phyloP scores from a whole-genome alignment of 2,888 invertebrate genomes.

The Pristionchus exspectatus region DNA sequence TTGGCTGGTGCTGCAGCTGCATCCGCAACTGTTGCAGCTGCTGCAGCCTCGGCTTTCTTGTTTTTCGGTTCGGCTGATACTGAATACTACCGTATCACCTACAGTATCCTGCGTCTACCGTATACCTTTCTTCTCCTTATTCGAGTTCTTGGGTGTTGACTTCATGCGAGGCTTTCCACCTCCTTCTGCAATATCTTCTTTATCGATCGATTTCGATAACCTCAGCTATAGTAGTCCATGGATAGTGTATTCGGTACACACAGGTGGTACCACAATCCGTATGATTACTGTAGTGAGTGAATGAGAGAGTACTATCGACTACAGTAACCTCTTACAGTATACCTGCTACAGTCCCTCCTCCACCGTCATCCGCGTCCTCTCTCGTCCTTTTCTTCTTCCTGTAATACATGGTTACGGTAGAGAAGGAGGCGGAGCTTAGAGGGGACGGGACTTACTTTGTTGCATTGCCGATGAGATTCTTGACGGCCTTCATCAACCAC shows the following conservation, averaged over 20 bases:
- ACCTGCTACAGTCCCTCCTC: neutral
- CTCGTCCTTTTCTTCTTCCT: neutral
- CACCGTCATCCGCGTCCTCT: neutral
- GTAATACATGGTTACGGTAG: neutral
- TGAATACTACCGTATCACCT: neutral
- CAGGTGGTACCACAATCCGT: no score
- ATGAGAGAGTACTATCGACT: neutral
- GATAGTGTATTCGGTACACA: no score
- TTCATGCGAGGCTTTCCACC: neutral
- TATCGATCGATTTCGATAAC: neutral
- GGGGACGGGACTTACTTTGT: neutral
- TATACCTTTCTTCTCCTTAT: conserved; percentile 9
- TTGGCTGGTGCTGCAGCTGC: neutral
- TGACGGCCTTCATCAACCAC: neutral
- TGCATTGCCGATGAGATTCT: neutral
- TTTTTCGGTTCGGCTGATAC: neutral
- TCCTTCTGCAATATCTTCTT: neutral
- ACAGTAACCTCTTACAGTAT: neutral
- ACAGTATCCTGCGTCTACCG: neutral
- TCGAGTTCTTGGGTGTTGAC: neutral
- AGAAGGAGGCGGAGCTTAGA: neutral
- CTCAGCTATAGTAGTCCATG: neutral
- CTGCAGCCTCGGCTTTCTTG: neutral
- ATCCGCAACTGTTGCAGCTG: neutral
- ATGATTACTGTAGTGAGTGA: neutral